These are phyloP conservation scores for Bufo bufo DNA, from an alignment of 2,113 vertebrate genomes.

Conservation along the genomic window DNA sequence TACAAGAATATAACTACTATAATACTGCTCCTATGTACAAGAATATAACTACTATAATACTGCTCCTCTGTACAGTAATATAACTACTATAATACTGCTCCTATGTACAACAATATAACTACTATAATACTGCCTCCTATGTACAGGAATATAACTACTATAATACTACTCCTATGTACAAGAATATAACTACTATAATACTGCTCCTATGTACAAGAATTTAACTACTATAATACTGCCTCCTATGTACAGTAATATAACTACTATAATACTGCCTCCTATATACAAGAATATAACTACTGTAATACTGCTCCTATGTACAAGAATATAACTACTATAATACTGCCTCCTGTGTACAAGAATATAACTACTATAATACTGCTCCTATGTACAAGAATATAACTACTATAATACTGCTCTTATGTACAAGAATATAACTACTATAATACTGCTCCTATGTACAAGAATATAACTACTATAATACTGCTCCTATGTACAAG, in stretches of 20 bases:
- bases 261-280: neutral
- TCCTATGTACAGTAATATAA: neutral
- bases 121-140: neutral
- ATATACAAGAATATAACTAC: no score
- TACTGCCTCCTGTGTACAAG: no score
- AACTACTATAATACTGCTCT: neutral
- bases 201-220: neutral
- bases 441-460: neutral
- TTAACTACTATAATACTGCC: neutral
- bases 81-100: neutral
- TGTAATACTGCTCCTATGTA: no score
- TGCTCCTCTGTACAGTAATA: no score
- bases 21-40: no score
- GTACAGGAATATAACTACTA: neutral
- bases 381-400: neutral
- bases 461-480: conserved; percentile 2
- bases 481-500: neutral
- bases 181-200: conserved; percentile 3
- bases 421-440: conserved; percentile 2
- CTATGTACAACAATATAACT: neutral
- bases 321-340: no score
- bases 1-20: no score
- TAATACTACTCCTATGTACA: neutral
- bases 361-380: no score
- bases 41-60: no score